Conservation (phyloP, 2,888 invertebrate species). For the Pollenia amentaria region DNA sequence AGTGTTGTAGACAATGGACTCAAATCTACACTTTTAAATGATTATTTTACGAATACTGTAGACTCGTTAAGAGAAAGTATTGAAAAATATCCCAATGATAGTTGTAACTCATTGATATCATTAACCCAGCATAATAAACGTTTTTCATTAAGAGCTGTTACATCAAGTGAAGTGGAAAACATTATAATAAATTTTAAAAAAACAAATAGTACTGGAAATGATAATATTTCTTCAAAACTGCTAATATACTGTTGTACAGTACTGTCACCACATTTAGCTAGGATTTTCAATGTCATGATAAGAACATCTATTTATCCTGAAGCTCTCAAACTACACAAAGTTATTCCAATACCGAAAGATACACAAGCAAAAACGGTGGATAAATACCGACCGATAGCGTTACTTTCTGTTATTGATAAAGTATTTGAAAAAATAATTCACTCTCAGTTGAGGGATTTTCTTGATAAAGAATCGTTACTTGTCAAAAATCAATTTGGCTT, state of each 20-base stretch:
- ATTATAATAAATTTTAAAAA: no score
- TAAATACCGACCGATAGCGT: constrained; percentile 7
- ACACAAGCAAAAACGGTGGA: neutral
- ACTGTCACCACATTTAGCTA: no score
- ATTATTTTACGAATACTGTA: no score
- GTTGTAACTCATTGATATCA: neutral
- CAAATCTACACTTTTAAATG: no score
- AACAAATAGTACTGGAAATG: no score
- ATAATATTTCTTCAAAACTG: neutral
- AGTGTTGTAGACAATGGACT: no score
- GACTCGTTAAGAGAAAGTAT: neutral
- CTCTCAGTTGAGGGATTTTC: neutral
- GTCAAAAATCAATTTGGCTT: no score
- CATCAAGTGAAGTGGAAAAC: no score
- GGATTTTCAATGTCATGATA: constrained; percentile 17
- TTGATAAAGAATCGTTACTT: no score
- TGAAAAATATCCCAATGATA: neutral
- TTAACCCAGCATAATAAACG: no score
- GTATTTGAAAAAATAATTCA: constrained; percentile 9
- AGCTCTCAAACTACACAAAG: neutral
- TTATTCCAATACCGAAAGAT: constrained; percentile 22
- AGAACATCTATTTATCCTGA: constrained; percentile 21
- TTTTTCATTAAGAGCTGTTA: no score
- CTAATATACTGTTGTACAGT: no score
- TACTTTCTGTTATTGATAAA: constrained; percentile 11